Conservation (phyloP, 2,888 invertebrate genomes). For the Criorhina ranunculi region DNA sequence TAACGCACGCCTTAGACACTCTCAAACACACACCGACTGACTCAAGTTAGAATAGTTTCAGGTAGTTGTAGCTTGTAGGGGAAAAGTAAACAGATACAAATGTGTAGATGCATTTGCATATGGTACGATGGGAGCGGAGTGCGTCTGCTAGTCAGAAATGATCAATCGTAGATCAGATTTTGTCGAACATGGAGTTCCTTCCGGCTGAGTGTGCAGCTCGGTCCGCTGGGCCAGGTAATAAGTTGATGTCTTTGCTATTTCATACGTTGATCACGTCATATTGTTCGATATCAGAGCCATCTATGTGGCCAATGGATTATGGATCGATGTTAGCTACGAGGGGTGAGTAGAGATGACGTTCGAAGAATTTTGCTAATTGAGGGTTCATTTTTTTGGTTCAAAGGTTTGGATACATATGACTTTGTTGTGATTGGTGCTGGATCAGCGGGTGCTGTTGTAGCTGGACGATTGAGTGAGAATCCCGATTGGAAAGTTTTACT, state of each 20-base stretch:
- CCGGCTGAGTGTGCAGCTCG: conserved; percentile 82
- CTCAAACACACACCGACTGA: too few relatives aligned
- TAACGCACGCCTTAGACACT: too few relatives aligned
- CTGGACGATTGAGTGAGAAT: conserved; percentile 89
- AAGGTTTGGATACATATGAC: conserved; percentile 84
- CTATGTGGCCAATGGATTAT: conserved; percentile 86
- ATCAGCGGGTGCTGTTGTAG: conserved; percentile 87
- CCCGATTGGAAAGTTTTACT: conserved; percentile 90
- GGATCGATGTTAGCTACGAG: conserved; percentile 81
- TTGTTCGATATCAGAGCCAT: conserved; percentile 86
- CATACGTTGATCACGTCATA: conserved; percentile 87
- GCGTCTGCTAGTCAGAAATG: background rate
- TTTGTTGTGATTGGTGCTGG: conserved; percentile 87
- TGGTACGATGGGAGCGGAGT: conserved; percentile 11
- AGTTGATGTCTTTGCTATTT: conserved; percentile 86
- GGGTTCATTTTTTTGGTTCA: conserved; percentile 3
- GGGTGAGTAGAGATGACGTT: conserved; percentile 77
- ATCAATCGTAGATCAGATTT: conserved; percentile 82
- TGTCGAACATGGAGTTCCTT: conserved; percentile 83
- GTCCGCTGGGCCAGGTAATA: conserved; percentile 84
- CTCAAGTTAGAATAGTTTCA: too few relatives aligned
- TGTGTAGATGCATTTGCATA: background rate
- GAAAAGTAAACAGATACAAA: too few relatives aligned
- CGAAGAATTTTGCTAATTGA: background rate
- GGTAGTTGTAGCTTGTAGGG: too few relatives aligned